Percentiles rank a stretch among this genome's conserved stretches.
These are phyloP conservation scores for Dexiosoma caninum DNA, from an alignment of 2,888 invertebrate genomes.

Conservation along the genomic window DNA sequence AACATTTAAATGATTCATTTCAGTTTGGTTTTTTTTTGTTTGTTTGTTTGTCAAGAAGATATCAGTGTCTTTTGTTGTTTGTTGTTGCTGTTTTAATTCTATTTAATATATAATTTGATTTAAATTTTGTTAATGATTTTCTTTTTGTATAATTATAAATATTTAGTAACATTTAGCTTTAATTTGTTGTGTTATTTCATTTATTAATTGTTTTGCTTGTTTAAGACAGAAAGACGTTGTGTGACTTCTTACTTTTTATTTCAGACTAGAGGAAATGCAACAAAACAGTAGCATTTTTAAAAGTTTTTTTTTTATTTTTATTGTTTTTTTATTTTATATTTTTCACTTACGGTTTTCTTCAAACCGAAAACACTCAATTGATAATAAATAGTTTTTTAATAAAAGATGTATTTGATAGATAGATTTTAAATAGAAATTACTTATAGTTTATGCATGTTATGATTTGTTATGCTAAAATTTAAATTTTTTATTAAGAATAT, in stretches of 20 bases:
- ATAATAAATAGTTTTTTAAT: conserved; percentile 20
- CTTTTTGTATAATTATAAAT: conserved; percentile 38
- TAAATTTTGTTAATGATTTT: conserved; percentile 30
- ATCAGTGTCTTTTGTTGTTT: conserved; percentile 14
- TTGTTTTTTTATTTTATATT: background rate
- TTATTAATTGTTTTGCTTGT: no score
- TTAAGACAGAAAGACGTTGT: conserved; percentile 32
- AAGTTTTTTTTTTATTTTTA: background rate
- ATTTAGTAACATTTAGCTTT: conserved; percentile 61
- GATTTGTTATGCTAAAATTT: no score
- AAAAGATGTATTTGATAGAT: conserved; percentile 27
- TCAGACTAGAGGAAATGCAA: conserved; percentile 40
- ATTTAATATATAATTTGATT: conserved; percentile 45
- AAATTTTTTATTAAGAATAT: no score
- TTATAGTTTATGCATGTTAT: conserved; percentile 6
- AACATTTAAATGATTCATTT: conserved; percentile 17
- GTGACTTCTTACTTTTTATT: conserved; percentile 3
- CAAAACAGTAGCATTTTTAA: conserved; percentile 10
- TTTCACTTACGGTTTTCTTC: background rate
- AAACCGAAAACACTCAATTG: background rate
- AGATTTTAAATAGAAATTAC: conserved; percentile 27
- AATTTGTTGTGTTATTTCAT: background rate
- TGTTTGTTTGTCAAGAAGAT: conserved; percentile 22
- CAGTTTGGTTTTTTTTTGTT: no score
- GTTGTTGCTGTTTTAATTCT: no score